Percentiles rank a stretch among this genome's conserved stretches.
phyloP scores from a whole-genome alignment of 2,888 invertebrate species.

The Metellina segmentata region DNA sequence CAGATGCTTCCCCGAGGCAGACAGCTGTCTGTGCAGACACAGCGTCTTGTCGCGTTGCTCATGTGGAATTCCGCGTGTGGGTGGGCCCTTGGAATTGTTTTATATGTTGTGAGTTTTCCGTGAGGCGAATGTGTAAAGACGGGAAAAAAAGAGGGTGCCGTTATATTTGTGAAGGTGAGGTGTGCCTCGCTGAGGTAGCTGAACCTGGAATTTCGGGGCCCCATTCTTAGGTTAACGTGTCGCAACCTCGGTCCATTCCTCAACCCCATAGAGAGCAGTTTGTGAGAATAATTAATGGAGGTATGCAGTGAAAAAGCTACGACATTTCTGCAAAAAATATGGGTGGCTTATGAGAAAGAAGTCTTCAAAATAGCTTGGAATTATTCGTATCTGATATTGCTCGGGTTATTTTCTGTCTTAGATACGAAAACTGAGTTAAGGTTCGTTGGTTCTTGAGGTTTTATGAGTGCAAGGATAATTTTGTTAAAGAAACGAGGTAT shows the following conservation, averaged over 20 bases:
- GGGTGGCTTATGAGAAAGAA: no score
- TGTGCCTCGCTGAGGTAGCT: slow-evolving; percentile 29
- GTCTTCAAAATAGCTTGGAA: no score
- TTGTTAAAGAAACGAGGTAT: no score
- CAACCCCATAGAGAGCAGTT: not conserved
- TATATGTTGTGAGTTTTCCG: slow-evolving; percentile 55
- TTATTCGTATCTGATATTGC: no score
- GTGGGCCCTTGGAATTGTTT: slow-evolving; percentile 71
- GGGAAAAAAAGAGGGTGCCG: slow-evolving; percentile 9
- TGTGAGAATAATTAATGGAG: not conserved
- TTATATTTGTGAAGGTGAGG: slow-evolving; percentile 60
- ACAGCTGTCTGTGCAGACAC: slow-evolving; percentile 39
- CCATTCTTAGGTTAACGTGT: slow-evolving; percentile 22
- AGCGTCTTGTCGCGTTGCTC: slow-evolving; percentile 47
- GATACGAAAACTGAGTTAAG: no score
- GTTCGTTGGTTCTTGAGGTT: no score
- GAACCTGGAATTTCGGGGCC: slow-evolving; percentile 45
- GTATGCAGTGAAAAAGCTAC: no score
- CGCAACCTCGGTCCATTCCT: not conserved
- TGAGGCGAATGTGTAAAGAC: slow-evolving; percentile 68
- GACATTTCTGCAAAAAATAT: no score
- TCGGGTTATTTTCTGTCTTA: no score
- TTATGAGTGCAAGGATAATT: no score
- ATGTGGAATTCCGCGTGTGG: slow-evolving; percentile 63
- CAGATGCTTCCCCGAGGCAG: slow-evolving; percentile 45